Conservation (phyloP, 37 sponge, comb jelly and placozoan genomes). For the Spongilla lacustris region DNA sequence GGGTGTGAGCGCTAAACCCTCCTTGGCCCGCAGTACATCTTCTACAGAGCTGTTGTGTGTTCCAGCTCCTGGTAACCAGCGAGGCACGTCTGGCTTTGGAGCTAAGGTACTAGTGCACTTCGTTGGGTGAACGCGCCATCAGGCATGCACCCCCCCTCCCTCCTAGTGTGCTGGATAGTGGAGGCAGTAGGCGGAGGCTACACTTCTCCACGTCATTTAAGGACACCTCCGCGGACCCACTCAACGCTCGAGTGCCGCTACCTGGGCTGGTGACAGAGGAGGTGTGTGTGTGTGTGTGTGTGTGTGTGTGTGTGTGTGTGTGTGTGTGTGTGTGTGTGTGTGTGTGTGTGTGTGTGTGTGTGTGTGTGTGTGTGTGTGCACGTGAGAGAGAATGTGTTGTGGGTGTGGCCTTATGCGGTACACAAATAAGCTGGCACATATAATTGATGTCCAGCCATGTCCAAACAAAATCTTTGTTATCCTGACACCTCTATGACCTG, state of each 20-base stretch:
- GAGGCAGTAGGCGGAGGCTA: slow-evolving; percentile 57
- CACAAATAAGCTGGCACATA: no score
- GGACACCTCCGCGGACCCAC: slow-evolving; percentile 68
- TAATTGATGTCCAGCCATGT: no score
- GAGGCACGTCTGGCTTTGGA: slow-evolving; percentile 64
- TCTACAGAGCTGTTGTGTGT: slow-evolving; percentile 61
- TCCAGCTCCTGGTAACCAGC: slow-evolving; percentile 52
- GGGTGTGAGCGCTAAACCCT: neutral
- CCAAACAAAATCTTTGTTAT: no score
- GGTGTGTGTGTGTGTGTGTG: slow-evolving; percentile 16
- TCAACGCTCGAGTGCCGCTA: slow-evolving; percentile 76
- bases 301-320: neutral
- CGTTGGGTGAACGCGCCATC: no score
- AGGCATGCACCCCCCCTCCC: neutral
- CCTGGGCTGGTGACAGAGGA: slow-evolving; percentile 24
- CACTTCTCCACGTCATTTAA: slow-evolving; percentile 76
- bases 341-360: neutral
- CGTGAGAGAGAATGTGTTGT: neutral
- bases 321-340: neutral
- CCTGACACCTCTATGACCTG: no score
- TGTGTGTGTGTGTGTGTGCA: neutral
- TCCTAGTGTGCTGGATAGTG: slow-evolving; percentile 56
- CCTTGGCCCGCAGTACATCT: slow-evolving; percentile 65
- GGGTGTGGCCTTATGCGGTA: neutral
- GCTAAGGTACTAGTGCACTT: slow-evolving; percentile 36